phyloP scores from a whole-genome alignment of 92 coral and sea anemone species.

The Heteractis magnifica region DNA sequence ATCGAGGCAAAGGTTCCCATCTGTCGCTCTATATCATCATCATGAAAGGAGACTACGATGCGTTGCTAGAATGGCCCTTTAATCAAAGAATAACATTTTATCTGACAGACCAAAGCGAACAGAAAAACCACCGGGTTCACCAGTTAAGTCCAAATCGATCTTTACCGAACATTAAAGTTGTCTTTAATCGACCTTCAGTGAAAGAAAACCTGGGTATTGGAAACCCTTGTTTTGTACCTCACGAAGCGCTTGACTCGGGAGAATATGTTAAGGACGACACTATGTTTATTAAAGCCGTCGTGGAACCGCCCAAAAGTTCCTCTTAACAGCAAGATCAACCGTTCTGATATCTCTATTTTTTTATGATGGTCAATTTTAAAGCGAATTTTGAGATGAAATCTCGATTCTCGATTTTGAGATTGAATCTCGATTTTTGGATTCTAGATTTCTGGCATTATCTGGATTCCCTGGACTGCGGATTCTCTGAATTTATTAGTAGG shows the following conservation, averaged over 20 bases:
- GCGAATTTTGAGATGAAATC: neutral
- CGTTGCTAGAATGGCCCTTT: constrained; percentile 95
- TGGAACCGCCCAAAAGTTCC: constrained; percentile 58
- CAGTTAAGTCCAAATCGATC: constrained; percentile 95
- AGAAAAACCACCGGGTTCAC: constrained; percentile 86
- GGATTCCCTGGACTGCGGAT: too few relatives aligned
- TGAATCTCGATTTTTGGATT: neutral
- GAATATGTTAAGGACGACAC: constrained; percentile 89
- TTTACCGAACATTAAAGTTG: constrained; percentile 94
- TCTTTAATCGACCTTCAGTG: constrained; percentile 86
- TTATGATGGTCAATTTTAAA: neutral
- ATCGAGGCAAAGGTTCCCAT: constrained; percentile 91
- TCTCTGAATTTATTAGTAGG: too few relatives aligned
- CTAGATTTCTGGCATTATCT: neutral
- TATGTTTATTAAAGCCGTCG: constrained; percentile 83
- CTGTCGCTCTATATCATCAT: constrained; percentile 91
- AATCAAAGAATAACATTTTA: constrained; percentile 94
- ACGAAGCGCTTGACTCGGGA: constrained; percentile 78
- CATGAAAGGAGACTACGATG: constrained; percentile 96
- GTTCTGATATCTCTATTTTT: neutral
- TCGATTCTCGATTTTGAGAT: neutral
- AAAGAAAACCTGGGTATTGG: constrained; percentile 98
- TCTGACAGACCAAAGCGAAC: constrained; percentile 88
- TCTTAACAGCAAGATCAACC: neutral
- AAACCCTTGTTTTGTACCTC: constrained; percentile 96